phyloP scores from a whole-genome alignment of 2,797 vertebrate genomes.

The Xiphophorus birchmanni region DNA sequence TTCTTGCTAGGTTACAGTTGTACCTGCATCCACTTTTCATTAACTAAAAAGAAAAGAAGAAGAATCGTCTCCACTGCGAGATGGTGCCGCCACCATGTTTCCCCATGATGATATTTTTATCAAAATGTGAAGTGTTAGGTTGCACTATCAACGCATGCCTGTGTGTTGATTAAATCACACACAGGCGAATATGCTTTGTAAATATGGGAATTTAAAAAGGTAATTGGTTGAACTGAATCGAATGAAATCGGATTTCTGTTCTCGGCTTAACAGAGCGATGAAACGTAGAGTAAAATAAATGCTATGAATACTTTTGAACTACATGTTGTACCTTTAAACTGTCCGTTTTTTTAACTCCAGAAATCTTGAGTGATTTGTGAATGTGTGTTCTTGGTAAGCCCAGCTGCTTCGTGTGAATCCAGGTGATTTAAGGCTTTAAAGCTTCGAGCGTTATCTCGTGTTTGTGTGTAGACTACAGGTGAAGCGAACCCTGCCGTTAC shows the following conservation, averaged over 20 bases:
- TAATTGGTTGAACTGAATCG: background rate
- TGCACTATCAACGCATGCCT: background rate
- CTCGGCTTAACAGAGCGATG: background rate
- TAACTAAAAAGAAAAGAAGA: background rate
- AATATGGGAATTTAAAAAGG: background rate
- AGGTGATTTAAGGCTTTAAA: background rate
- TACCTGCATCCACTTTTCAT: background rate
- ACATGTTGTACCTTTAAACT: background rate
- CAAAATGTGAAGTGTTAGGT: background rate
- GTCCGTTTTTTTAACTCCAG: background rate
- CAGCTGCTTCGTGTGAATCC: background rate
- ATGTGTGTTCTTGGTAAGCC: background rate
- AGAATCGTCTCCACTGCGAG: background rate
- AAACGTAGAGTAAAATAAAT: background rate
- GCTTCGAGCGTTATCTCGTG: background rate
- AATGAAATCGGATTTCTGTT: background rate
- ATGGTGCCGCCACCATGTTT: background rate
- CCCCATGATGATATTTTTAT: background rate
- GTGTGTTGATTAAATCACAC: background rate
- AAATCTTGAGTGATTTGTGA: background rate
- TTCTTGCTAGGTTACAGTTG: background rate
- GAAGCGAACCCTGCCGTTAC: constrained; percentile 44
- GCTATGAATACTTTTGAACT: background rate
- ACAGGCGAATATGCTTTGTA: background rate
- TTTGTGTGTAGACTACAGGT: constrained; percentile 43